phyloP scores from a whole-genome alignment of 2,113 vertebrate genomes.

The Felis chaus region DNA sequence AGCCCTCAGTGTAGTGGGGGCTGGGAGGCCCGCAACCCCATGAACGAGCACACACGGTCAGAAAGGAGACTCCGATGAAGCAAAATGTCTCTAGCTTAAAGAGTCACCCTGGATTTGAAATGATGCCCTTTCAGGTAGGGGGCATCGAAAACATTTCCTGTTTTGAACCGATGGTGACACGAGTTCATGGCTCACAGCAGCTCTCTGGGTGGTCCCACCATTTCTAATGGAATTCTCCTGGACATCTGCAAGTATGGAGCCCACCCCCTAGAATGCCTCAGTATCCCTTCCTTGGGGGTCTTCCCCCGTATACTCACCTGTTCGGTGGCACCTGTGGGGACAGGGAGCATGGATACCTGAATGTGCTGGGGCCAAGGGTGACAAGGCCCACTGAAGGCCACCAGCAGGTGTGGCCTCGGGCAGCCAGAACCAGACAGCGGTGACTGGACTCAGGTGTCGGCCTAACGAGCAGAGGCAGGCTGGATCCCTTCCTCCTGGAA shows the following conservation, averaged over 20 bases:
- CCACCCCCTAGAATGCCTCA: not conserved
- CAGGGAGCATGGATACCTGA: not conserved
- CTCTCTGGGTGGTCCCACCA: no score
- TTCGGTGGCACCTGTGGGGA: not conserved
- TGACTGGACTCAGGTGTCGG: not conserved
- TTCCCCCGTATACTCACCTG: rapidly evolving
- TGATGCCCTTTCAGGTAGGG: not conserved
- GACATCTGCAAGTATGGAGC: not conserved
- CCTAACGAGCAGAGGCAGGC: no score
- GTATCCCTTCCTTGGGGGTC: not conserved
- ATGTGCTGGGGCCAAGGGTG: not conserved
- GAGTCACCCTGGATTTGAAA: not conserved
- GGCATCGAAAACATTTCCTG: not conserved
- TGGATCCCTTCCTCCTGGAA: not conserved
- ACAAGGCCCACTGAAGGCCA: not conserved
- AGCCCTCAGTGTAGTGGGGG: not conserved
- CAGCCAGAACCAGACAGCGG: not conserved
- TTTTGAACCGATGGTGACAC: rapidly evolving
- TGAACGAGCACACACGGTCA: not conserved
- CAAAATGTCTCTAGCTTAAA: no score
- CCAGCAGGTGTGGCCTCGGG: rapidly evolving
- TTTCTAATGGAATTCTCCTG: rapidly evolving
- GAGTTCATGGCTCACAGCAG: not conserved
- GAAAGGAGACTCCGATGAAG: not conserved
- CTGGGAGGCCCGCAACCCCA: not conserved